Evolutionary conservation across 2,888 invertebrate species (phyloP).

Genomic region (Drosophila merina): DNA sequence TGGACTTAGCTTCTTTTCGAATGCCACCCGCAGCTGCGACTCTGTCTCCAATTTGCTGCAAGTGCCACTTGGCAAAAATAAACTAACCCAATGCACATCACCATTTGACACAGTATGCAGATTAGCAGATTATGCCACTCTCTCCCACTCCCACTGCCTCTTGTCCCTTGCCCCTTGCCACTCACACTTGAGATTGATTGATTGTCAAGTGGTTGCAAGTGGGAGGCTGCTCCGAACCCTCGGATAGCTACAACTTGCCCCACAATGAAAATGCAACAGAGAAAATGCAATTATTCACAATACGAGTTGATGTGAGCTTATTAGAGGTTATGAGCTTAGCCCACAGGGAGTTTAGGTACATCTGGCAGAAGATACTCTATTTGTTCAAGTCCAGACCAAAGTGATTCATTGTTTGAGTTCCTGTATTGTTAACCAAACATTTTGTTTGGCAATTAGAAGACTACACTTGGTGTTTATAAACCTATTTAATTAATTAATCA

Average conservation of each 20-base stretch:
- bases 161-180: conserved; percentile 11
- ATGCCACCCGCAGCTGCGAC: conserved; percentile 59
- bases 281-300: conserved; percentile 45
- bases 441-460: neutral
- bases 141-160: conserved; percentile 3
- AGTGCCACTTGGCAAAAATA: conserved; percentile 61
- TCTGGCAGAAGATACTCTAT: conserved; percentile 1
- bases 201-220: conserved; percentile 61
- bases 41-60: conserved; percentile 66
- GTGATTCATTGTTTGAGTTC: neutral
- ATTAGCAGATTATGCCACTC: conserved; percentile 69
- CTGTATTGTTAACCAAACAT: neutral
- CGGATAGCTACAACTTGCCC: neutral
- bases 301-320: conserved; percentile 42
- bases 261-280: conserved; percentile 10
- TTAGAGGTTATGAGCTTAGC: conserved; percentile 40
- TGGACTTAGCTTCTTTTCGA: conserved; percentile 43
- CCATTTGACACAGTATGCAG: conserved; percentile 75
- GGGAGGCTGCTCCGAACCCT: conserved; percentile 12
- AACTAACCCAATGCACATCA: conserved; percentile 36
- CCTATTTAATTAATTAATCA: neutral
- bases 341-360: conserved; percentile 4
- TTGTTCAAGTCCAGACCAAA: neutral
- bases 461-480: neutral
- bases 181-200: conserved; percentile 70